phyloP scores from a whole-genome alignment of 1,140 invertebrate genomes.

The Drosophila albomicans region DNA sequence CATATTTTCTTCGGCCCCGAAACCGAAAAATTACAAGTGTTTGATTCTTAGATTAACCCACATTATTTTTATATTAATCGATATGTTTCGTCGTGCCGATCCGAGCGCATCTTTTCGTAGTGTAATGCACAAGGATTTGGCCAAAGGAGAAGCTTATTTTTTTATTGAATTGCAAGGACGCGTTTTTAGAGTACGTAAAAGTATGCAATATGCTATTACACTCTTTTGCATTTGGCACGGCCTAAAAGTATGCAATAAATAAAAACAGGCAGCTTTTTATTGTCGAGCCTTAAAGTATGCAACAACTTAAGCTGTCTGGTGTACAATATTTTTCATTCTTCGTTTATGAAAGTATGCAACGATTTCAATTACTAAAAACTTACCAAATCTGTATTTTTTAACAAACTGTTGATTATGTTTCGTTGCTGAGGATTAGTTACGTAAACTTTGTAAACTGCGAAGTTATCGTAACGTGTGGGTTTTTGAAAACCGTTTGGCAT shows the following conservation, averaged over 20 bases:
- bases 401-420: constrained; percentile 25
- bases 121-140: too few relatives aligned
- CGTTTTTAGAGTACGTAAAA: not conserved
- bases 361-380: not conserved
- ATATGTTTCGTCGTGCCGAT: too few relatives aligned
- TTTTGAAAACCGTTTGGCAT: not conserved
- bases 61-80: too few relatives aligned
- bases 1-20: too few relatives aligned
- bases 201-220: not conserved
- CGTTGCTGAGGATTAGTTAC: constrained; percentile 15
- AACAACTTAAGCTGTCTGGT: too few relatives aligned
- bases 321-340: too few relatives aligned
- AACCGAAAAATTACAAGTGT: too few relatives aligned
- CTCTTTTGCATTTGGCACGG: not conserved
- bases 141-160: too few relatives aligned
- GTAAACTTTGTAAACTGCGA: constrained; percentile 38
- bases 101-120: too few relatives aligned
- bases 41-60: too few relatives aligned
- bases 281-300: not conserved
- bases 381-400: constrained; percentile 40
- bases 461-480: constrained; percentile 48
- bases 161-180: too few relatives aligned
- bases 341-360: not conserved
- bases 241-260: not conserved
- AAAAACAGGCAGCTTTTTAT: not conserved